Percentiles rank a stretch among this genome's conserved stretches.
Evolutionary conservation across 2,113 vertebrate genomes (phyloP).

Genomic region (Geococcyx californianus): DNA sequence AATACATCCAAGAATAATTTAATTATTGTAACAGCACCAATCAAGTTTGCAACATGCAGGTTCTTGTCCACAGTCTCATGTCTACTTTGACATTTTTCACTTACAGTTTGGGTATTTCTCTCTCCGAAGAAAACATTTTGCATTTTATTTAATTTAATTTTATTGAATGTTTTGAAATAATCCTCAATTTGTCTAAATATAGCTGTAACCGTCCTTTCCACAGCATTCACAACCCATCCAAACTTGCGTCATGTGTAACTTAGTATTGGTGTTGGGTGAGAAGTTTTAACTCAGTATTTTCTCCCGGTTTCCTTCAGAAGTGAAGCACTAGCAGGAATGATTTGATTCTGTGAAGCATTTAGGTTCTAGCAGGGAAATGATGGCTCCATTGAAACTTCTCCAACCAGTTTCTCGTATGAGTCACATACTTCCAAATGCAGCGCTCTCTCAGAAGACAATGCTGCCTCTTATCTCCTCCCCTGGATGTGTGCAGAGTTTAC

Average conservation of each 20-base stretch:
- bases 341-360: background rate
- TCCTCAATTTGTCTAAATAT: background rate
- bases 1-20: background rate
- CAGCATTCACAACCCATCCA: background rate
- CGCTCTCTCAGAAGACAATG: background rate
- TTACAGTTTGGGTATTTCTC: background rate
- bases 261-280: background rate
- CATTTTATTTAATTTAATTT: background rate
- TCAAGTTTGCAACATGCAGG: background rate
- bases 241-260: background rate
- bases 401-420: background rate
- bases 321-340: background rate
- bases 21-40: background rate
- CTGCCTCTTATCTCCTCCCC: background rate
- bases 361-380: background rate
- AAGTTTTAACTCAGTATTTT: background rate
- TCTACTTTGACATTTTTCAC: background rate
- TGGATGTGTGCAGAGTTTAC: rapidly evolving
- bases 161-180: background rate
- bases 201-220: background rate
- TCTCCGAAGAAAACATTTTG: background rate
- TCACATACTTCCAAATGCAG: background rate
- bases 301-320: background rate
- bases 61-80: background rate
- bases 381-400: background rate